Conservation (phyloP, 2,797 vertebrate species). For the Knipowitschia caucasica region DNA sequence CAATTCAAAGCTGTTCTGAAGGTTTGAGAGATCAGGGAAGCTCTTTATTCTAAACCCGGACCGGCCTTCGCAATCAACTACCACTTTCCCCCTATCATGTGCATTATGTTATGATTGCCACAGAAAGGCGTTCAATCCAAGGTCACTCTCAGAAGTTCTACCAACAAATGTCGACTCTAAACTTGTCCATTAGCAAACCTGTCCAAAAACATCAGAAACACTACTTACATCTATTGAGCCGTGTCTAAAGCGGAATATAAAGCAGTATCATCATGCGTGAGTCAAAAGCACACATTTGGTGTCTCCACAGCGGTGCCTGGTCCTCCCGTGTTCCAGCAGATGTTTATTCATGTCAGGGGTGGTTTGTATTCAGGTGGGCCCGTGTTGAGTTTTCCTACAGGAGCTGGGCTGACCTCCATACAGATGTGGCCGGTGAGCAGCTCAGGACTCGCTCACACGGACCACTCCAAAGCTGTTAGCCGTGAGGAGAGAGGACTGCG, state of each 20-base stretch:
- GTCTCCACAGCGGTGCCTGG: not conserved
- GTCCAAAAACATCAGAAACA: not conserved
- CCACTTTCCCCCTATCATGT: too few species aligned
- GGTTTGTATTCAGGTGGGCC: conserved; percentile 11
- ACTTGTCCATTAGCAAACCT: not conserved
- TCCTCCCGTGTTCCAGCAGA: conserved; percentile 3
- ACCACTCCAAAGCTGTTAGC: not conserved
- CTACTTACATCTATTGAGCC: not conserved
- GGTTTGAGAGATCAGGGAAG: too few species aligned
- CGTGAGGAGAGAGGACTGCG: not conserved
- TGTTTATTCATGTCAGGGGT: conserved; percentile 8
- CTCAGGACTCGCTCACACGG: not conserved
- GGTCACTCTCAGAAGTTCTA: not conserved
- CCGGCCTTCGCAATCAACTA: too few species aligned
- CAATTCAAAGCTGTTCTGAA: too few species aligned
- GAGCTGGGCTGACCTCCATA: conserved; percentile 9
- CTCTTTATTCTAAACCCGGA: too few species aligned
- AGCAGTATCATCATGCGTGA: not conserved
- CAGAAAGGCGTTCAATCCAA: not conserved
- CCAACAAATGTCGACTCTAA: not conserved
- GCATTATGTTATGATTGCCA: too few species aligned
- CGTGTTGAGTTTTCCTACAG: conserved; percentile 2
- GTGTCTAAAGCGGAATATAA: not conserved
- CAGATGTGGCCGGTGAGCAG: conserved; percentile 1
- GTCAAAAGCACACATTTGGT: not conserved